Evolutionary conservation across 2,888 invertebrate genomes (phyloP), one percentile per base, ranked within the genome.

Genomic region (Aquatica leii): DNA sequence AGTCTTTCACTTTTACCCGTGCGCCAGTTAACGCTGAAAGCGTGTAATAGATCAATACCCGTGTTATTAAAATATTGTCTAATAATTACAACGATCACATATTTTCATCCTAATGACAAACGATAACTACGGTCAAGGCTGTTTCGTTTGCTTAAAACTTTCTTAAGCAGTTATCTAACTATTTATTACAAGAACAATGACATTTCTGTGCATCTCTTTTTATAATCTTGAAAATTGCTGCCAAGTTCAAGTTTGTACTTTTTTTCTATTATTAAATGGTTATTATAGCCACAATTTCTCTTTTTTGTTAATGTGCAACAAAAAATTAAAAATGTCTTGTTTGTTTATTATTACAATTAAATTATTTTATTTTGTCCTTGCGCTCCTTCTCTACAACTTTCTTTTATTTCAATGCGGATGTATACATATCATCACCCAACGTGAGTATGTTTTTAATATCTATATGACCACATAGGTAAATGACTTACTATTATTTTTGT

Each of bases 1-100:
- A 41, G 60, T 76, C 74, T 77, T 77, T 77, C 77, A 77, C 77
- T 77, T 77, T 77, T 76, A 75, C 72, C 65, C 58, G 63, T 72
- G 75, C 70, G 67, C 74, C 70, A 76, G 74, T 75, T 76, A 73
- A 69, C 69, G 73, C 69, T 64, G 71, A 74, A 76, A 74, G 74
- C 73, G 74, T 75, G 66, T 66, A 71, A 70, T 66, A 70, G 68
- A 70, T 70, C 71, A 57, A 57, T 41, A 49, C 40, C 15, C 5
- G 20, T 24, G 31, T 56, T 34, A 48, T 61, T 55, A 37, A 53
- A 14, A 57, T 48, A 57, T 21, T 40, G 37, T 40, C 17, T 51
- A 17, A 24, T 58, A 35, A 34, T 54, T n/a, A 35, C 15, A 12
- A 15, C 18, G 15, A 43, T 43, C 14, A 15, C 43, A 14, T 43